Evolutionary conservation across 2,888 invertebrate species (phyloP).

Genomic region (Neria commutata): DNA sequence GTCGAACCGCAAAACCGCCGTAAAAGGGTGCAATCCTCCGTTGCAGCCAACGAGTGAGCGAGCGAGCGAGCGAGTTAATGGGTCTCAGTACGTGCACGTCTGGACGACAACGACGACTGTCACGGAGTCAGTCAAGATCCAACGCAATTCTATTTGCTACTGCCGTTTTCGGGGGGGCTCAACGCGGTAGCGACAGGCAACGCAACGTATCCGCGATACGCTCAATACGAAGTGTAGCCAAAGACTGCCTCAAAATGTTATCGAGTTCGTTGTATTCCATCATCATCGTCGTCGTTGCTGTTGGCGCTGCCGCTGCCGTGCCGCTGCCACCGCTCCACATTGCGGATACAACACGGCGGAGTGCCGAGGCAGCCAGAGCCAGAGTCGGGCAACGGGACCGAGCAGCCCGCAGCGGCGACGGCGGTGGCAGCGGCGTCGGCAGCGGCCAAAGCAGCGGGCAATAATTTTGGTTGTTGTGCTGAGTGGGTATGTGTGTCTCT

Average conservation of each 20-base stretch:
- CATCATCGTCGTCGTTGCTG: conserved; percentile 39
- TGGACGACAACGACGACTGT: conserved; percentile 17
- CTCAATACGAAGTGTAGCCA: conserved; percentile 63
- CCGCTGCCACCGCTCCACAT: conserved; percentile 42
- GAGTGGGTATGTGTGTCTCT: conserved; percentile 60
- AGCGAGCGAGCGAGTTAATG: too few relatives aligned
- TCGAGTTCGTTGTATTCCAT: conserved; percentile 61
- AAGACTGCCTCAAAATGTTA: conserved; percentile 64
- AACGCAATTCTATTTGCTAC: conserved; percentile 19
- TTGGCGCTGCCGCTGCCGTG: conserved; percentile 22
- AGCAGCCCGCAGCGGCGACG: conserved; percentile 2
- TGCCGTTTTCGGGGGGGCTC: not conserved
- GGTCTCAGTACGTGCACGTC: too few relatives aligned
- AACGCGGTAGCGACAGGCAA: conserved; percentile 28
- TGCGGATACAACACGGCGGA: conserved; percentile 31
- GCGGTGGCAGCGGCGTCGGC: conserved; percentile 14
- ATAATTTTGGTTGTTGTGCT: conserved; percentile 22
- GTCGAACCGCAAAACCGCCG: too few relatives aligned
- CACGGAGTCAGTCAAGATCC: not conserved
- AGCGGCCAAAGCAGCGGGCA: not conserved
- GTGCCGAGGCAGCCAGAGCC: not conserved
- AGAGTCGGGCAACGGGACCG: conserved; percentile 1
- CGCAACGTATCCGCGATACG: conserved; percentile 54
- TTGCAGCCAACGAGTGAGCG: too few relatives aligned
- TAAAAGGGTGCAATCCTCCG: too few relatives aligned